phyloP scores from a whole-genome alignment of 2,888 invertebrate species.

The Drosophila engyochracea region DNA sequence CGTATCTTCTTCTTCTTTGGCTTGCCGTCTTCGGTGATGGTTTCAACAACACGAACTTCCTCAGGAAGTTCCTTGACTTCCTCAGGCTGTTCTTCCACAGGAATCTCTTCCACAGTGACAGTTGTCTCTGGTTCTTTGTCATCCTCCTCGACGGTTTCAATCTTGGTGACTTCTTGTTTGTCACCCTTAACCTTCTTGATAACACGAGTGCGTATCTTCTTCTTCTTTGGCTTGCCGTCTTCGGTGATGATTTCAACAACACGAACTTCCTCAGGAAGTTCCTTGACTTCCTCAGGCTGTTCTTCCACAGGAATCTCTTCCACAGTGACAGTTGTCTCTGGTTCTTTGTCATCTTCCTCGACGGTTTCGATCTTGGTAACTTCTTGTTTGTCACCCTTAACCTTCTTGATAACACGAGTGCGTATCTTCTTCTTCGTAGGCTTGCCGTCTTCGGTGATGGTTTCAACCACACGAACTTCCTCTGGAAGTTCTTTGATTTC shows the following conservation, averaged over 20 bases:
- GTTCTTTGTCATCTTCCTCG: constrained; percentile 39
- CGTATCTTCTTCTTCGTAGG: constrained; percentile 48
- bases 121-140: constrained; percentile 39
- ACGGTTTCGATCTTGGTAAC: constrained; percentile 52
- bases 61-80: constrained; percentile 47
- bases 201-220: constrained; percentile 44
- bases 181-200: constrained; percentile 48
- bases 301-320: constrained; percentile 15
- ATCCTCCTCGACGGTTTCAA: constrained; percentile 44
- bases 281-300: constrained; percentile 23
- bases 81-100: constrained; percentile 37
- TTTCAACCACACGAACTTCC: constrained; percentile 44
- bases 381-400: constrained; percentile 53
- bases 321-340: constrained; percentile 35
- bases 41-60: constrained; percentile 43
- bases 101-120: constrained; percentile 46
- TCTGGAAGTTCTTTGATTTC: constrained; percentile 44
- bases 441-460: constrained; percentile 43
- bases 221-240: constrained; percentile 34
- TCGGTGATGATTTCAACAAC: constrained; percentile 27
- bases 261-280: constrained; percentile 38
- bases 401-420: constrained; percentile 53
- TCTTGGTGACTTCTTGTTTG: constrained; percentile 47
- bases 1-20: constrained; percentile 51
- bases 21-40: constrained; percentile 41